Percentiles rank a stretch among this genome's conserved stretches.
phyloP scores from a whole-genome alignment of 2,797 vertebrate species.

The Lindbergichthys nudifrons region DNA sequence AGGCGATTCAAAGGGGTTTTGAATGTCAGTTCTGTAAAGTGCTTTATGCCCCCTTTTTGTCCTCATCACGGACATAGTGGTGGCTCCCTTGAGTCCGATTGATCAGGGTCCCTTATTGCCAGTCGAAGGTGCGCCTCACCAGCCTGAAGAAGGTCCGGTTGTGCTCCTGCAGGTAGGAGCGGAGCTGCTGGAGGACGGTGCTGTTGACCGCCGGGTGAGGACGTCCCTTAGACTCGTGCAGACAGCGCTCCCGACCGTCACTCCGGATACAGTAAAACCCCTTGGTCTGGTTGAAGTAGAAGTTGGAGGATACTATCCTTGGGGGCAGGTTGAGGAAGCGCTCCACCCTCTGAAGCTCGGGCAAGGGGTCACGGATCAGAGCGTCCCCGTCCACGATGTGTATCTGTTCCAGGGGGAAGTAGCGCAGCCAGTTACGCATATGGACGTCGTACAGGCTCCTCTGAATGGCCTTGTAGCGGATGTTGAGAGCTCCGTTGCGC shows the following conservation, averaged over 20 bases:
- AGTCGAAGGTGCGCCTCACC: constrained; percentile 93
- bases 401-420: constrained; percentile 93
- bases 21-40: constrained; percentile 74
- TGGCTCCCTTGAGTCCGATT: constrained; percentile 47
- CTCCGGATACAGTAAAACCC: constrained; percentile 96
- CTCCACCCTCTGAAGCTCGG: constrained; percentile 93
- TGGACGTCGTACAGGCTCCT: constrained; percentile 94
- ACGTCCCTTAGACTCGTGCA: constrained; percentile 94
- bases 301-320: constrained; percentile 92
- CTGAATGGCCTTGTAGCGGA: constrained; percentile 94
- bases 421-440: constrained; percentile 92
- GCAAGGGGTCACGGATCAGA: constrained; percentile 91
- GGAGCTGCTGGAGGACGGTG: constrained; percentile 91
- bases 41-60: constrained; percentile 56
- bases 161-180: constrained; percentile 92
- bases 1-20: constrained; percentile 56
- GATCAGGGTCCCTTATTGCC: constrained; percentile 83
- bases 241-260: constrained; percentile 92
- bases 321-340: constrained; percentile 91
- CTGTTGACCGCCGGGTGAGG: constrained; percentile 91
- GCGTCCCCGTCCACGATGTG: constrained; percentile 94
- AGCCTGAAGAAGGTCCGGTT: constrained; percentile 93
- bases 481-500: constrained; percentile 91
- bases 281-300: constrained; percentile 98
- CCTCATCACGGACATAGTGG: constrained; percentile 43